Evolutionary conservation across 2,797 vertebrate genomes (phyloP).

Genomic region (Phrynocephalus vlangalii): DNA sequence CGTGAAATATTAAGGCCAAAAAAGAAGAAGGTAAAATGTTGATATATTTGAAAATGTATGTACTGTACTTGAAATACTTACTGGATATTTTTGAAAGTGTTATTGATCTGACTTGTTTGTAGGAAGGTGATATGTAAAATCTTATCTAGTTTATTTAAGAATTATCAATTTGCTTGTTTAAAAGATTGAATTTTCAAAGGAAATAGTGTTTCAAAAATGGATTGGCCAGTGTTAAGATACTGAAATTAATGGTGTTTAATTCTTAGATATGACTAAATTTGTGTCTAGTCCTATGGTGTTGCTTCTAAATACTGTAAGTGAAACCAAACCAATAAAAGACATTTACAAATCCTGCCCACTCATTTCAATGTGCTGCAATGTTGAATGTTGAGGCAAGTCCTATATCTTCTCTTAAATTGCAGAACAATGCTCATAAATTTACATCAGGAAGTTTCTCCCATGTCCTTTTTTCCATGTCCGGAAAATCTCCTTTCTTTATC

Average conservation of each 20-base stretch:
- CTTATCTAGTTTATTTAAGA: not conserved
- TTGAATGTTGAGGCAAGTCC: not conserved
- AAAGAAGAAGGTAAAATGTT: too few relatives aligned
- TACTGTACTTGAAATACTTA: too few relatives aligned
- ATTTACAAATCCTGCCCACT: not conserved
- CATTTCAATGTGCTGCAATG: not conserved
- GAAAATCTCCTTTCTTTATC: not conserved
- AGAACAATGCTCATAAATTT: not conserved
- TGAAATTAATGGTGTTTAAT: not conserved
- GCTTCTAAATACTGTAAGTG: not conserved
- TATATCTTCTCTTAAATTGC: not conserved
- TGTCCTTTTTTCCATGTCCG: not conserved
- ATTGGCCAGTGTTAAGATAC: not conserved
- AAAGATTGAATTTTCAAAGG: not conserved
- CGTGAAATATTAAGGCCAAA: too few relatives aligned
- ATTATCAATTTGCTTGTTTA: not conserved
- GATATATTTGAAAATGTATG: too few relatives aligned
- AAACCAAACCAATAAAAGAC: not conserved
- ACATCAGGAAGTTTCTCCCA: not conserved
- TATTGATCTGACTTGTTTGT: too few relatives aligned
- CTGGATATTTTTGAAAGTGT: too few relatives aligned
- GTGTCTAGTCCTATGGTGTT: not conserved
- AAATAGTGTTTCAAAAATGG: not conserved
- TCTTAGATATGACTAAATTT: not conserved
- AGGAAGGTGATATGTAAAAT: not conserved